Evolutionary conservation across 1,140 invertebrate species (phyloP), one percentile per base, ranked within the genome.

Genomic region (Cotesia typhae): DNA sequence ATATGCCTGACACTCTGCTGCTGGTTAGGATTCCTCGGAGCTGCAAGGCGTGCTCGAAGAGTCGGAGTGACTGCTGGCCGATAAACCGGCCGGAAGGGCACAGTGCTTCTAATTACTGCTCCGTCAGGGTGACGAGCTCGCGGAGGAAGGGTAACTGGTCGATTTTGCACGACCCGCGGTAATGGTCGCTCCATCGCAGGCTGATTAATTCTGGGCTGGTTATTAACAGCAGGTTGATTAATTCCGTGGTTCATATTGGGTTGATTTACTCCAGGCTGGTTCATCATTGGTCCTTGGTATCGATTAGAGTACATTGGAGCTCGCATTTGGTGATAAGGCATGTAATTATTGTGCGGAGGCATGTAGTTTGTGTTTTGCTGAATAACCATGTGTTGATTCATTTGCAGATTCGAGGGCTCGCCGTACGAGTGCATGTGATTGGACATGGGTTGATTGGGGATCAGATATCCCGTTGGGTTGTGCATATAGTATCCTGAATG

Each of bases 401-500:
- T 74, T 20, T 73, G 79, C 0, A 41, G 12, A 35, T 41, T 64
- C 36, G 52, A 38, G 14, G 35, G 17, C 6, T 35, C n/a, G 1
- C 38, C 41, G 64, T 61, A 67, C 17, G 9, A 4, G 17, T 60
- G 37, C 47, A 10, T 69, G 36, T 55, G 65, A 53, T 51, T 59
- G 59, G 12, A 68, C 17, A 14, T 61, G 59, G 35, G 65, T 28
- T 41, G 67, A 20, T 12, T 35, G 0, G 72, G 51, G 28, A 70
- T 9, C 36, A 65, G 70, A 59, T 71, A 74, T 14, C 63, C 52
- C 14, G 66, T 74, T 12, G 77, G 55, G 69, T 52, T 61, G 2
- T 77, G 81, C 17, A 82, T 67, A 9, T 81, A 71, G 7, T 81
- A 82, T 52, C 71, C 77, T 0, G 75, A 75, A 0, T 55, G 74